Base-by-base conservation (phyloP, 2,113 vertebrate species). In the Haemorhous mexicanus region DNA sequence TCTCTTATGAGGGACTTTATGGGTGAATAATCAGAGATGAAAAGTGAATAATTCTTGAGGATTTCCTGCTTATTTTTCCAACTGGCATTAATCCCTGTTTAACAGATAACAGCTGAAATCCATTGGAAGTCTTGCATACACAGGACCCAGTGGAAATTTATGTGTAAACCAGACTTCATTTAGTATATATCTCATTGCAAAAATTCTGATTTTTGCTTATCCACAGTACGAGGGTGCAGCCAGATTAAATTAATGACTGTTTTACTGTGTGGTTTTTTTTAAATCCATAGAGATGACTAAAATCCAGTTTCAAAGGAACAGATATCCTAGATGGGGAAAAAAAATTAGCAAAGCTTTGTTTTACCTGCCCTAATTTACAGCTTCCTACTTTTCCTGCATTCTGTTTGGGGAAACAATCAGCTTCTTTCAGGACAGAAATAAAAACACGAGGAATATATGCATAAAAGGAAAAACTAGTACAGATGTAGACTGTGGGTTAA, bases 401-500 rank as follows among this genome's bases (percentile, higher is more conserved):
- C 94, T 92, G 76, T 30, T 95, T 63, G 81, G 93, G 93, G 76
- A 96, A 97, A 97, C 95, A 96, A 97, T 77, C 95, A 93, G 79
- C 75, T 94, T 50, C 96, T 96, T 94, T 98, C 95, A 97, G 92
- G 94, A 94, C 13, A 95, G 97, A 84, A 95, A 96, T n/a, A 94
- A 96, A 96, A 96, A 91, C 56, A 93, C 39, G 66, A 80, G 69
- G 78, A 98, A 97, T 95, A 95, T 86, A 97, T 61, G 97, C 97
- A 97, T 97, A 97, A 98, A 98, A 98, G 97, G 97, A 96, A 98
- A 98, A 98, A 97, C 79, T 68, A 61, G 93, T 96, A 96, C 97
- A 98, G 98, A 98, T 98, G 98, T 93, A 98, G 98, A 98, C 98
- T 98, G 99, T 80, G 99, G 99, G 98, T 98, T 97, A 81, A 97